phyloP scores from a whole-genome alignment of 1,140 invertebrate species.

The Brachionus rotundiformis region DNA sequence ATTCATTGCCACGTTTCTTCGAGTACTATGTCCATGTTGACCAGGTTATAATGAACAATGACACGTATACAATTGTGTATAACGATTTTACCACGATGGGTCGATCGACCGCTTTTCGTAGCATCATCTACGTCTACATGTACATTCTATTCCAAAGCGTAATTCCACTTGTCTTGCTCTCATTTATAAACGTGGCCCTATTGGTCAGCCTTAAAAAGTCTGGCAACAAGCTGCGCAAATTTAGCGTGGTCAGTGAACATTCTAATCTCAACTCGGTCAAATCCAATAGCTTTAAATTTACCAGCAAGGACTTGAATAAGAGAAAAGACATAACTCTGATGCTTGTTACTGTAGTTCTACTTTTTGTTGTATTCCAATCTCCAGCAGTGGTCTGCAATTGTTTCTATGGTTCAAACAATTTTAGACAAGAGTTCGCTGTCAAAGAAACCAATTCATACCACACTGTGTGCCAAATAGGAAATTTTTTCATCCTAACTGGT shows the following conservation, averaged over 20 bases:
- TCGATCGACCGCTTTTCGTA: neutral
- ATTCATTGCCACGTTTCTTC: slow-evolving; percentile 58
- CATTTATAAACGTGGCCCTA: slow-evolving; percentile 14
- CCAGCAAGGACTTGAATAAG: neutral
- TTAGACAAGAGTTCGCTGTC: neutral
- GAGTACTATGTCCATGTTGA: slow-evolving; percentile 57
- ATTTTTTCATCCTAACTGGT: slow-evolving; percentile 42
- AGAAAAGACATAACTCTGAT: slow-evolving; percentile 42
- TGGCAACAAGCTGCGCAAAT: neutral
- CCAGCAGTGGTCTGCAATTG: slow-evolving; percentile 43
- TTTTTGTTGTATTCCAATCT: slow-evolving; percentile 43
- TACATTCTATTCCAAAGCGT: slow-evolving; percentile 52
- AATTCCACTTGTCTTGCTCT: slow-evolving; percentile 1
- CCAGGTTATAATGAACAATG: slow-evolving; percentile 2
- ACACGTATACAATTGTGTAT: slow-evolving; percentile 1
- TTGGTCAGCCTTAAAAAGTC: slow-evolving; percentile 38
- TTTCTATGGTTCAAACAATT: slow-evolving; percentile 51
- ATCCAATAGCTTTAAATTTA: slow-evolving; percentile 7
- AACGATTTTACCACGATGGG: slow-evolving; percentile 40
- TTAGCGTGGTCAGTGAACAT: neutral
- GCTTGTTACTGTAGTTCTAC: slow-evolving; percentile 16
- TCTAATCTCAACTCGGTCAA: neutral
- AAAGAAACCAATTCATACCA: slow-evolving; percentile 16
- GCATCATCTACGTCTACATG: slow-evolving; percentile 43
- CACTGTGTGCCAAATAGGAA: slow-evolving; percentile 30